These are phyloP conservation scores for Harpalus rubripes DNA, from an alignment of 2,888 invertebrate genomes.

Conservation along the genomic window DNA sequence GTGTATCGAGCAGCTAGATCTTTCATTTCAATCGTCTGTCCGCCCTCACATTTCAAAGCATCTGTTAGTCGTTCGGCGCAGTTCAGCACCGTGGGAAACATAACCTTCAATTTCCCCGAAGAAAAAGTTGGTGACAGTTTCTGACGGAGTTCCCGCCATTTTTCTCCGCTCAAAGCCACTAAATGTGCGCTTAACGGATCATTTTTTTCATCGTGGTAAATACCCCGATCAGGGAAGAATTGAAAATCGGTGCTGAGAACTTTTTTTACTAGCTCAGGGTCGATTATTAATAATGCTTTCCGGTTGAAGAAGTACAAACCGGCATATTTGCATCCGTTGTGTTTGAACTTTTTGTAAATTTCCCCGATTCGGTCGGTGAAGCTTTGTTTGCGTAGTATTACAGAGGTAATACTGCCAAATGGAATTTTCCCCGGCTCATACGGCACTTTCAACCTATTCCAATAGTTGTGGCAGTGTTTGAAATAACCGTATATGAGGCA, in stretches of 20 bases:
- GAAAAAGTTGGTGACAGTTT: slow-evolving; percentile 85
- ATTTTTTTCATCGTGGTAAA: slow-evolving; percentile 81
- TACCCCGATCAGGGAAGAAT: slow-evolving; percentile 83
- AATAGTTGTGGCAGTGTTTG: slow-evolving; percentile 79
- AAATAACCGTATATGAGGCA: slow-evolving; percentile 73
- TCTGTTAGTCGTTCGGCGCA: slow-evolving; percentile 79
- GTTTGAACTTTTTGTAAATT: slow-evolving; percentile 79
- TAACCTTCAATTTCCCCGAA: slow-evolving; percentile 83
- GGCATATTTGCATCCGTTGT: slow-evolving; percentile 73
- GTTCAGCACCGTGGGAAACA: slow-evolving; percentile 81
- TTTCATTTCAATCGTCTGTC: slow-evolving; percentile 73
- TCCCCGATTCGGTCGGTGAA: slow-evolving; percentile 83
- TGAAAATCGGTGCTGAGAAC: slow-evolving; percentile 82
- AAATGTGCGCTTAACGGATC: slow-evolving; percentile 82
- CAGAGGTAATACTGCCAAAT: slow-evolving; percentile 81
- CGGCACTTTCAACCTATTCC: slow-evolving; percentile 81
- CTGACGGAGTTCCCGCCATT: slow-evolving; percentile 82
- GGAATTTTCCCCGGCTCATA: slow-evolving; percentile 81
- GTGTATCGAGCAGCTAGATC: slow-evolving; percentile 80
- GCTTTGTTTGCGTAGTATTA: slow-evolving; percentile 79
- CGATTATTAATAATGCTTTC: slow-evolving; percentile 82
- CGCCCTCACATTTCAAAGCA: slow-evolving; percentile 75
- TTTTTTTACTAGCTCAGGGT: slow-evolving; percentile 81
- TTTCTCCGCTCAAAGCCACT: slow-evolving; percentile 80
- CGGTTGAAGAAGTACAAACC: slow-evolving; percentile 81